Percentiles rank a stretch among this genome's conserved stretches.
These are phyloP conservation scores for Zaprionus davidi DNA, from an alignment of 1,140 invertebrate genomes.

Conservation along the genomic window DNA sequence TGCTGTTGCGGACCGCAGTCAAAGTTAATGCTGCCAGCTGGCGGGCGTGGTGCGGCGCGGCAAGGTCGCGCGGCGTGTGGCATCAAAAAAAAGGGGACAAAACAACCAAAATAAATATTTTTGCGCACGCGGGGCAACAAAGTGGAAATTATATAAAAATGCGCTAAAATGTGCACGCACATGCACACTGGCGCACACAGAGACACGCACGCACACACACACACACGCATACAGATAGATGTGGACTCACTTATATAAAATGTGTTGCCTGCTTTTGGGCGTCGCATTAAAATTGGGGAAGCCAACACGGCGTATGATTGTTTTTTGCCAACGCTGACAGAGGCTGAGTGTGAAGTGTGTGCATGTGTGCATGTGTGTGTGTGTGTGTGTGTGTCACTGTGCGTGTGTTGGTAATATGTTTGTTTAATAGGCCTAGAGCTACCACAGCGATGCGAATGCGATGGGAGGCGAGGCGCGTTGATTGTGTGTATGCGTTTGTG, in stretches of 20 bases:
- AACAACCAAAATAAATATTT: slow-evolving; percentile 78
- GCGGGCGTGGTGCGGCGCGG: slow-evolving; percentile 63
- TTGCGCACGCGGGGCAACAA: slow-evolving; percentile 59
- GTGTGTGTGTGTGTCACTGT: neutral
- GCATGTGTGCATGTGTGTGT: neutral
- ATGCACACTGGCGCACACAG: slow-evolving; percentile 35
- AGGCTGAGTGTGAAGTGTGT: neutral
- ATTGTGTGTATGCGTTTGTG: neutral
- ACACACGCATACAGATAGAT: neutral
- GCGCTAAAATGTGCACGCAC: slow-evolving; percentile 75
- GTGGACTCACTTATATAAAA: slow-evolving; percentile 37
- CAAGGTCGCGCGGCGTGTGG: slow-evolving; percentile 72
- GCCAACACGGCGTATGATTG: slow-evolving; percentile 41
- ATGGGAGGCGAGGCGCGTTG: neutral
- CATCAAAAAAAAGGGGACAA: slow-evolving; percentile 57
- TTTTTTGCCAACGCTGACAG: slow-evolving; percentile 12
- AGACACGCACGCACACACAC: slow-evolving; percentile 19
- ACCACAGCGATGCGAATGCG: slow-evolving; percentile 10
- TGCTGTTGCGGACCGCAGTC: slow-evolving; percentile 21
- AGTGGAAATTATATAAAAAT: slow-evolving; percentile 83
- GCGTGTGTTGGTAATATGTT: slow-evolving; percentile 66
- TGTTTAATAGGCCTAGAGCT: slow-evolving; percentile 73
- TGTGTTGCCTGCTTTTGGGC: slow-evolving; percentile 70
- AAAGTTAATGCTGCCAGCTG: slow-evolving; percentile 60
- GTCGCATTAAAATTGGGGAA: slow-evolving; percentile 54